phyloP scores from a whole-genome alignment of 1,140 invertebrate genomes.

The Apis dorsata region DNA sequence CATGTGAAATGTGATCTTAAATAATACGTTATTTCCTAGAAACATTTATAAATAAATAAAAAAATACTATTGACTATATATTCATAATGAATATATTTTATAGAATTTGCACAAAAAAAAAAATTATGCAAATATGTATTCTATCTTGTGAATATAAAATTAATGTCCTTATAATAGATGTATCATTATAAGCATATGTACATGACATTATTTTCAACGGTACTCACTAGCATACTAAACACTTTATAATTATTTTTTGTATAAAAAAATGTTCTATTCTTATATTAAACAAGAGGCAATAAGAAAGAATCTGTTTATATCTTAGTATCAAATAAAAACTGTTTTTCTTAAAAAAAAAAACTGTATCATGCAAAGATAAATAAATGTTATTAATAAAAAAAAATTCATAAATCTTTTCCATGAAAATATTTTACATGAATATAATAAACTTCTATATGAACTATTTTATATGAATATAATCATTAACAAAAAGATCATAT shows the following conservation, averaged over 20 bases:
- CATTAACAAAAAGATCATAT: background rate
- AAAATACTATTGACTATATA: slow-evolving; percentile 27
- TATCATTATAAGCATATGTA: slow-evolving; percentile 44
- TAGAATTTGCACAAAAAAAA: slow-evolving; percentile 36
- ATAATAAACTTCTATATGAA: background rate
- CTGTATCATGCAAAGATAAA: slow-evolving; percentile 41
- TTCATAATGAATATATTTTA: slow-evolving; percentile 47
- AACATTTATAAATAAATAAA: slow-evolving; percentile 43
- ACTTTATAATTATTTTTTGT: slow-evolving; percentile 56
- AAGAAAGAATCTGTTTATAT: slow-evolving; percentile 34
- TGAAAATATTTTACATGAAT: background rate
- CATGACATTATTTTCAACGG: slow-evolving; percentile 43
- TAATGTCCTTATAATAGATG: slow-evolving; percentile 37
- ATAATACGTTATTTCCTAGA: slow-evolving; percentile 34
- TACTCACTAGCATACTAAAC: slow-evolving; percentile 43
- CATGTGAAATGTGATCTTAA: slow-evolving; percentile 26
- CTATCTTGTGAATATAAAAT: slow-evolving; percentile 54
- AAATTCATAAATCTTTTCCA: background rate
- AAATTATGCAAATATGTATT: slow-evolving; percentile 42
- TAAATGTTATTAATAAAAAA: slow-evolving; percentile 47
- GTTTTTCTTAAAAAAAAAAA: slow-evolving; percentile 18
- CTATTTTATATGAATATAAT: background rate
- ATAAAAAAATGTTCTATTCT: slow-evolving; percentile 61
- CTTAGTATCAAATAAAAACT: slow-evolving; percentile 3
- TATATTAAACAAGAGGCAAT: slow-evolving; percentile 45